Evolutionary conservation across 2,797 vertebrate genomes (phyloP), one percentile per base, ranked within the genome.

Genomic region (Pseudochromis fuscus): DNA sequence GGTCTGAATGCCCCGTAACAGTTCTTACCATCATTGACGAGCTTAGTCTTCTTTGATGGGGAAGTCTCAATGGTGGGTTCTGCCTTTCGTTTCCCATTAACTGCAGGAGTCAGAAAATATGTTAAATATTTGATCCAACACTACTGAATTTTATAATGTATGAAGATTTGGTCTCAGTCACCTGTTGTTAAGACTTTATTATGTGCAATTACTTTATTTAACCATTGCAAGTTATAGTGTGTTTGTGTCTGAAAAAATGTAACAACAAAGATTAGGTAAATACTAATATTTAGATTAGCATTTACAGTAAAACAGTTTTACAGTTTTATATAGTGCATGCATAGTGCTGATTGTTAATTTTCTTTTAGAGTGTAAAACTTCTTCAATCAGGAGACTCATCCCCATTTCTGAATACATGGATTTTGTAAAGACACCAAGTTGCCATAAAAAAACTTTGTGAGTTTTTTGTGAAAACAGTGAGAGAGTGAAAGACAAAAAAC

Each of bases 11-110:
- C n/a, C n/a, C n/a, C n/a, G n/a, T n/a, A 13, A 7, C 15, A 67
- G 13, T 35, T 73, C 67, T 23, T 84, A 92, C 89, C 89, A 0
- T 91, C 79, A 28, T 77, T 87, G 38, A 82, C 65, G 44, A 64
- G 44, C 42, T 91, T 90, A 0, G 38, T 5, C 80, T 88, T 91
- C 83, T 92, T 92, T 1, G 77, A n/a, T 8, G 75, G 67, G 7
- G 72, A 72, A 0, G 53, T 45, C 21, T 84, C 70, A 8, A 2
- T 38, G 0, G 28, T 5, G 0, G 74, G 7, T 1, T 18, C 13
- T 0, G 66, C 68, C 65, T 82, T 90, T 11, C 83, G 52, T 78
- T 91, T 91, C 44, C 50, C 46, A 3, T 70, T 82, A 6, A 25
- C 86, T 86, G 70, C 13, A 77, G 69, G n/a, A 38, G 0, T 61